A percentile compares a stretch with the other conserved stretches of the same genome.
These are phyloP conservation scores for Neuroscelio doddi DNA, from an alignment of 2,888 invertebrate species.

Conservation along the genomic window DNA sequence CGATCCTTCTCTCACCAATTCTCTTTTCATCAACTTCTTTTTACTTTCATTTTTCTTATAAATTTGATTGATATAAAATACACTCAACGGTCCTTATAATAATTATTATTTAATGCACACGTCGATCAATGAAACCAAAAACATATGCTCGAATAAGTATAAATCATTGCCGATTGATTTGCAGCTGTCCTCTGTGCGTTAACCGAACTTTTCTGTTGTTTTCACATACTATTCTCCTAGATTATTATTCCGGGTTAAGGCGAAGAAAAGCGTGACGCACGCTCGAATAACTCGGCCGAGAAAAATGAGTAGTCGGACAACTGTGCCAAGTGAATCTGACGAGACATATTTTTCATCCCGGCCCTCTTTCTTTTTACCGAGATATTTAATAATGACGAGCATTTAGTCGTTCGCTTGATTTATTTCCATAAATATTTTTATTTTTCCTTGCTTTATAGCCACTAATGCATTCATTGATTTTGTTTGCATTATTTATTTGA, in stretches of 20 bases:
- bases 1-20: no score
- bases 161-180: slow-evolving; percentile 41
- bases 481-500: slow-evolving; percentile 2
- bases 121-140: no score
- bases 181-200: slow-evolving; percentile 39
- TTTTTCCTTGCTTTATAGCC: not conserved
- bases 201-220: slow-evolving; percentile 31
- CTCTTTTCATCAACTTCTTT: no score
- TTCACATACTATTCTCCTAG: no score
- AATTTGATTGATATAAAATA: no score
- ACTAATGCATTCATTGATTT: slow-evolving; percentile 4
- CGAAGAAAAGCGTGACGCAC: slow-evolving; percentile 22
- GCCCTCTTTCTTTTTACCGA: not conserved
- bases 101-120: no score
- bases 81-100: no score
- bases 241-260: slow-evolving; percentile 12
- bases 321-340: slow-evolving; percentile 10
- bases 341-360: slow-evolving; percentile 22
- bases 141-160: slow-evolving; percentile 39
- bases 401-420: not conserved
- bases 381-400: not conserved
- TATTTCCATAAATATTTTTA: slow-evolving; percentile 3
- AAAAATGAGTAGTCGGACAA: not conserved
- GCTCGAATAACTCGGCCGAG: slow-evolving; percentile 23
- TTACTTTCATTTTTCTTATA: no score